Percentiles rank a stretch among this genome's conserved stretches.
These are phyloP conservation scores for Napeogenes inachia DNA, from an alignment of 2,888 invertebrate species.

Conservation along the genomic window DNA sequence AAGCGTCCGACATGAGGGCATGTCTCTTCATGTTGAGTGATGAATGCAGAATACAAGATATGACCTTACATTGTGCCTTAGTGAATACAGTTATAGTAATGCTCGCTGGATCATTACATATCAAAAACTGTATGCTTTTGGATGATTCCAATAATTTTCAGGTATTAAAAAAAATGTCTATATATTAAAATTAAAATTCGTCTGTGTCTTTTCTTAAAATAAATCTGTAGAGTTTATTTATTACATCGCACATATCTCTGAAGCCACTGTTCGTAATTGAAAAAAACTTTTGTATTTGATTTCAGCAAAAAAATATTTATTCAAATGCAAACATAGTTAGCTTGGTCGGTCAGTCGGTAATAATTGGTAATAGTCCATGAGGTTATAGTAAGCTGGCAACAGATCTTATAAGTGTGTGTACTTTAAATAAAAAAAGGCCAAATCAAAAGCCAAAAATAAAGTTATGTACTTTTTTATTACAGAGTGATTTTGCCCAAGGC, in stretches of 20 bases:
- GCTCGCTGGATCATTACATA: conserved; percentile 46
- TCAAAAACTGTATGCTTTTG: conserved; percentile 42
- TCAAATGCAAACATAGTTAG: too few relatives aligned
- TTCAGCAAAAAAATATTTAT: too few relatives aligned
- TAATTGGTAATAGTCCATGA: too few relatives aligned
- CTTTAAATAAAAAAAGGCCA: too few relatives aligned
- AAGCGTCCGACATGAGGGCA: conserved; percentile 57
- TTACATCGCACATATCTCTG: too few relatives aligned
- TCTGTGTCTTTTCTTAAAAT: neutral
- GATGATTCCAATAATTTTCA: conserved; percentile 51
- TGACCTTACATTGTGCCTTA: conserved; percentile 50
- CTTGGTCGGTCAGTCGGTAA: too few relatives aligned
- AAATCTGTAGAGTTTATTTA: too few relatives aligned
- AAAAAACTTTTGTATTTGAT: too few relatives aligned
- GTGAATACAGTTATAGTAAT: conserved; percentile 57
- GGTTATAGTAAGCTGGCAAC: too few relatives aligned
- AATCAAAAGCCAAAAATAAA: neutral
- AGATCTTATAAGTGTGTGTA: too few relatives aligned
- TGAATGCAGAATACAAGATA: conserved; percentile 45
- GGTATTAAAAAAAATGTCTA: conserved; percentile 35
- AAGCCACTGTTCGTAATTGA: too few relatives aligned
- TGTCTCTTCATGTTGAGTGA: conserved; percentile 59
- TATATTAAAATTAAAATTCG: too few relatives aligned
- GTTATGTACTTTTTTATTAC: conserved; percentile 31
- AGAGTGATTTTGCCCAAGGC: conserved; percentile 68